Base-by-base conservation (phyloP, 1,140 invertebrate species). In the Pemphigus obesinymphae region DNA sequence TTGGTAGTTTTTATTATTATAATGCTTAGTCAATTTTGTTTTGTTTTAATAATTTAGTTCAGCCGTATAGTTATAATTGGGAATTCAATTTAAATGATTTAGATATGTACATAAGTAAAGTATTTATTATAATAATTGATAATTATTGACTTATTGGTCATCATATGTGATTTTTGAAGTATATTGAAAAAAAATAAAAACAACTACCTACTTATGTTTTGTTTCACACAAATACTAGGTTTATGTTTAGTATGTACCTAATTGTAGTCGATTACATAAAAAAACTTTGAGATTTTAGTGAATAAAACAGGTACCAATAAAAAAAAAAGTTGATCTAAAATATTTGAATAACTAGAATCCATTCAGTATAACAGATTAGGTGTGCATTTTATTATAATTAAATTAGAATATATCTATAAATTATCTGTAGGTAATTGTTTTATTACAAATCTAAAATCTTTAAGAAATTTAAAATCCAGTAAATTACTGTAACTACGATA, bases 251-350 rank as follows among this genome's bases (percentile, higher is more conserved):
- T 20, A 63, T 34, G 8, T 70, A 70, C n/a, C n/a, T n/a, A 70
- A 6, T 70, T 45, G 23, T 5, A 70, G 7, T 45, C 17, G 11
- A 10, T 70, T 45, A 3, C 40, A 45, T 26, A 29, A 45, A 26
- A 23, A 43, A 70, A 23, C 2, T 23, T 26, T 26, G 29, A 45
- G 13, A 43, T 45, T 43, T 70, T 70, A 26, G 43, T 45, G 68
- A 26, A 20, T 70, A 70, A 70, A n/a, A n/a, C 66, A 70, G 37
- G 40, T 70, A 43, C 45, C n/a, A n/a, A n/a, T n/a, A n/a, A 34
- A 45, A 70, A 70, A 70, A 37, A 45, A 45, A 26, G 23, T 70
- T 45, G 68, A 70, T 40, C 68, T 70, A 70, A 23, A 70, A 45
- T 45, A 45, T 45, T 70, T 29, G 15, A 45, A 70, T 45, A 45